Percentiles rank a stretch among this genome's conserved stretches.
Conservation (phyloP, 2,113 vertebrate species). For the Perca schrenkii region DNA sequence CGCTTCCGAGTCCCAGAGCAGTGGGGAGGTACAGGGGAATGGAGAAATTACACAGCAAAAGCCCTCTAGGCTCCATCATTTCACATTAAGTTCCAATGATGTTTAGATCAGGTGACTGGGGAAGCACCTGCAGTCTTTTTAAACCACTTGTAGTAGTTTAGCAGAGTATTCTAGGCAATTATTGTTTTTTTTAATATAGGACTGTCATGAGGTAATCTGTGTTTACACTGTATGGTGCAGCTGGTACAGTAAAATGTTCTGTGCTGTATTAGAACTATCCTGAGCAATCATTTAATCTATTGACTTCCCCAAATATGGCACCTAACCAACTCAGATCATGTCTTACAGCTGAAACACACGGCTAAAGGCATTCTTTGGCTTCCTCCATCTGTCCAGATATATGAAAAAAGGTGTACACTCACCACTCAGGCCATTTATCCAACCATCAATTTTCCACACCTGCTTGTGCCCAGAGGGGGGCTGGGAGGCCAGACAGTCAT, state of each 20-base stretch:
- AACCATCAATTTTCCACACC: background rate
- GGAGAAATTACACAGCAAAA: conserved; percentile 12
- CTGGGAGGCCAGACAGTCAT: background rate
- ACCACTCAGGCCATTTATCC: background rate
- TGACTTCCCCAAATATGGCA: background rate
- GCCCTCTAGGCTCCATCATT: conserved; percentile 3
- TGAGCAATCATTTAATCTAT: conserved; percentile 1
- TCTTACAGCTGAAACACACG: background rate
- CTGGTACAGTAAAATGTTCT: background rate
- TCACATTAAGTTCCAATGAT: conserved; percentile 8
- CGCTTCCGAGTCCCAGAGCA: background rate
- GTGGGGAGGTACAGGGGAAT: background rate
- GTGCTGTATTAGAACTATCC: background rate
- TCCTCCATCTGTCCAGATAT: background rate
- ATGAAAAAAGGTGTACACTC: background rate
- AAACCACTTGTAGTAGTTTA: conserved; percentile 13
- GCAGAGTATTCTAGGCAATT: background rate
- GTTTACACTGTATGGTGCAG: background rate
- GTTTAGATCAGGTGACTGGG: conserved; percentile 28
- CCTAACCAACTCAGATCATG: background rate
- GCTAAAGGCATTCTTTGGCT: conserved; percentile 9
- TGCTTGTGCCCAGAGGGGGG: background rate
- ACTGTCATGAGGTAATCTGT: background rate
- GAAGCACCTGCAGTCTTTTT: conserved; percentile 2
- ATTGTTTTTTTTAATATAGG: background rate